Percentiles rank a stretch among this genome's conserved stretches.
Evolutionary conservation across 2,888 invertebrate genomes (phyloP).

Genomic region (Seladonia tumulorum): DNA sequence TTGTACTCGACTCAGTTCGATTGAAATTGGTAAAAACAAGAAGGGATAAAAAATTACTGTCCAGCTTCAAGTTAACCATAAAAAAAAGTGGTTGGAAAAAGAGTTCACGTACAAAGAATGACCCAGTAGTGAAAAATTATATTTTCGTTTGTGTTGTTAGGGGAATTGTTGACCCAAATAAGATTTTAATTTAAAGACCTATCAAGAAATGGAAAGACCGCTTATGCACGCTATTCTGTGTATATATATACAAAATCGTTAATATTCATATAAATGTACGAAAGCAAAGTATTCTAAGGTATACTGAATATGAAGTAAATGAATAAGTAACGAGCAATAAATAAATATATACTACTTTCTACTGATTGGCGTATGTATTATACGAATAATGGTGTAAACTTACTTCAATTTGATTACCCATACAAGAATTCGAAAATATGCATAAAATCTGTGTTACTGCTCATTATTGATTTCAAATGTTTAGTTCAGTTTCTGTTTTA

Average conservation of each 20-base stretch:
- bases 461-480: background rate
- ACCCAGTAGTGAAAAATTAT: background rate
- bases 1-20: background rate
- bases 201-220: background rate
- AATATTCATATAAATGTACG: background rate
- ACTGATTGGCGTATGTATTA: background rate
- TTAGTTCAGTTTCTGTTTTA: conserved; percentile 39
- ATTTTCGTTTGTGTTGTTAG: background rate
- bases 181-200: background rate
- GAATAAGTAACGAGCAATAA: conserved; percentile 4
- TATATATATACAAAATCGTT: background rate
- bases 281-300: background rate
- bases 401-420: background rate
- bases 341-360: conserved; percentile 7
- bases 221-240: background rate
- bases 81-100: background rate
- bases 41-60: background rate
- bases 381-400: background rate
- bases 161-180: background rate
- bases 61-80: background rate
- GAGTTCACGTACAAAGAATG: background rate
- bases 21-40: background rate
- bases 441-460: background rate
- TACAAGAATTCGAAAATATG: background rate
- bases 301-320: background rate